Conservation (phyloP, 2,113 vertebrate species). For the Ancistrus triradiatus region DNA sequence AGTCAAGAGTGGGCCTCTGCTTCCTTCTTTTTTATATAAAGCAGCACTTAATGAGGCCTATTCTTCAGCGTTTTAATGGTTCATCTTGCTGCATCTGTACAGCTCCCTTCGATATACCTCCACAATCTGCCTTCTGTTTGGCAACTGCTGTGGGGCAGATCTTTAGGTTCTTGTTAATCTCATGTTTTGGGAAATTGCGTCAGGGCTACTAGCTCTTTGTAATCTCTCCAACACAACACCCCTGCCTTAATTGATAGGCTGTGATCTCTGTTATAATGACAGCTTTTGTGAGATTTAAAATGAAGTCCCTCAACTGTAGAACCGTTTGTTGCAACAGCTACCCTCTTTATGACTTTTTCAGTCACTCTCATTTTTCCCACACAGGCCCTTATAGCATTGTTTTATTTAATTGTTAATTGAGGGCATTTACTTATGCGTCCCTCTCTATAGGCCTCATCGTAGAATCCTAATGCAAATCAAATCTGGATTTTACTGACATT, state of each 20-base stretch:
- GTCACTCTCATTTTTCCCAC: no score
- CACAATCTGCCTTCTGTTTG: slow-evolving; percentile 24
- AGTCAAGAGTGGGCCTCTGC: not conserved
- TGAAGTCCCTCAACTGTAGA: no score
- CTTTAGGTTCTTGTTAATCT: slow-evolving; percentile 9
- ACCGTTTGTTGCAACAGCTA: no score
- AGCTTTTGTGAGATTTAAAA: not conserved
- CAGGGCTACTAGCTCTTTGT: not conserved
- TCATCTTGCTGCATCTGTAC: slow-evolving; percentile 18
- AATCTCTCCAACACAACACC: not conserved
- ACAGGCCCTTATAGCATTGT: no score
- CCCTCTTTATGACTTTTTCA: no score
- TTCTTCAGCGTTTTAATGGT: slow-evolving; percentile 15
- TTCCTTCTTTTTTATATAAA: slow-evolving; percentile 23
- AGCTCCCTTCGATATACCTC: slow-evolving; percentile 7
- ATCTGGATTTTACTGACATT: no score
- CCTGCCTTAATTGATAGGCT: not conserved
- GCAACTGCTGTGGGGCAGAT: not conserved
- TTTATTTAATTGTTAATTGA: no score
- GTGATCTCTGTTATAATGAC: not conserved
- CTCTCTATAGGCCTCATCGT: no score
- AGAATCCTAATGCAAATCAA: no score
- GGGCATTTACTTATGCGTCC: no score
- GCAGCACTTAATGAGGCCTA: slow-evolving; percentile 24
- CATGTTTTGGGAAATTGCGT: not conserved